phyloP scores from a whole-genome alignment of 2,113 vertebrate species.

The Procavia capensis region DNA sequence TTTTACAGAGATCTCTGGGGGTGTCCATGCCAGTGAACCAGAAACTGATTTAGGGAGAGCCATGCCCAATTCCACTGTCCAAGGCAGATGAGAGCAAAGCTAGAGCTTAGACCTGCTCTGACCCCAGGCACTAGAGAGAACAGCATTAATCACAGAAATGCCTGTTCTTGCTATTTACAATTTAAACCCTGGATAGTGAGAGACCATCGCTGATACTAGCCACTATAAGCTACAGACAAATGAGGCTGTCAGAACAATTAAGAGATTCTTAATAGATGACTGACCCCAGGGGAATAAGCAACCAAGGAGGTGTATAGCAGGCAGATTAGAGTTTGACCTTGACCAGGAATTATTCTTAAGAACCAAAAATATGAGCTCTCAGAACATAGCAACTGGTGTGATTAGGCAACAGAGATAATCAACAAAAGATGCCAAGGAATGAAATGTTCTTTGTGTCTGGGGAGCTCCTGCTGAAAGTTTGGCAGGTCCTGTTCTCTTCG shows the following conservation, averaged over 20 bases:
- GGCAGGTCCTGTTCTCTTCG: slow-evolving; percentile 63
- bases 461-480: slow-evolving; percentile 36
- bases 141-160: not conserved
- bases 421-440: slow-evolving; percentile 57
- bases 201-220: not conserved
- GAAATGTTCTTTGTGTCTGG: slow-evolving; percentile 41
- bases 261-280: slow-evolving; percentile 16
- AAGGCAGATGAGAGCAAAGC: not conserved
- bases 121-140: slow-evolving; percentile 20
- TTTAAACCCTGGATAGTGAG: not conserved
- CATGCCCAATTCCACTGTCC: not conserved
- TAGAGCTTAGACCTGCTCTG: not conserved
- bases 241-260: slow-evolving; percentile 22
- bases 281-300: slow-evolving; percentile 17
- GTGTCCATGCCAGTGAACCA: not conserved
- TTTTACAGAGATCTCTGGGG: not conserved
- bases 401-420: slow-evolving; percentile 54
- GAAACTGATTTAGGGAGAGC: not conserved
- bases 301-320: not conserved
- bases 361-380: slow-evolving; percentile 65
- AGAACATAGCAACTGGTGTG: slow-evolving; percentile 69
- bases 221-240: not conserved
- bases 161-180: slow-evolving; percentile 40
- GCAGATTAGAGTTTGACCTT: slow-evolving; percentile 58
- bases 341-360: slow-evolving; percentile 58